phyloP scores from a whole-genome alignment of 2,113 vertebrate genomes.

The Cyprinus carpio region DNA sequence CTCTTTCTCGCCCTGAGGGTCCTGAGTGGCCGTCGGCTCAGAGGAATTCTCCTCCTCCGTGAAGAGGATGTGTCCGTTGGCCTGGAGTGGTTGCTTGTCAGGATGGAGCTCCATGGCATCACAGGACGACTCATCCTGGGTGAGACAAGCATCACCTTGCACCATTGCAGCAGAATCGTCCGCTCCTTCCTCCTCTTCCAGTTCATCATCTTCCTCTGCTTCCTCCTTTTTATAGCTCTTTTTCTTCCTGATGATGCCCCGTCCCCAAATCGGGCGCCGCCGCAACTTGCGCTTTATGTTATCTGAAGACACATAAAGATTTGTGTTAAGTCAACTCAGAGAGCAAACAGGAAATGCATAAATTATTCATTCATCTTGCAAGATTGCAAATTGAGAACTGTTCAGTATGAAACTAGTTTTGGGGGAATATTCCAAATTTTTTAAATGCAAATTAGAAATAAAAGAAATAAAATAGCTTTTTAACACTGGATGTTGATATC shows the following conservation, averaged over 20 bases:
- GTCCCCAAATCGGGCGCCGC: constrained; percentile 89
- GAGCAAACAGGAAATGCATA: background rate
- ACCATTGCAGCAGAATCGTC: constrained; percentile 70
- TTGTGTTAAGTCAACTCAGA: background rate
- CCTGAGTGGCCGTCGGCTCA: constrained; percentile 76
- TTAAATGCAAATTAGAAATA: background rate
- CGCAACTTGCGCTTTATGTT: constrained; percentile 87
- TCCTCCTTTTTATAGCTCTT: constrained; percentile 91
- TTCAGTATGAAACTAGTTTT: background rate
- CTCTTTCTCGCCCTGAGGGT: constrained; percentile 46
- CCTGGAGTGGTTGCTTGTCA: constrained; percentile 80
- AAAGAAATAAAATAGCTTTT: background rate
- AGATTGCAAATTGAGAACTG: background rate
- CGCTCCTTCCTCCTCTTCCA: constrained; percentile 76
- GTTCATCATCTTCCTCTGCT: constrained; percentile 83
- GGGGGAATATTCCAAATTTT: background rate
- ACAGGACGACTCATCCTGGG: constrained; percentile 93
- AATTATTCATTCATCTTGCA: background rate
- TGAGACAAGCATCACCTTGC: constrained; percentile 84
- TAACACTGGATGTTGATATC: background rate
- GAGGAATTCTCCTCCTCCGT: constrained; percentile 96
- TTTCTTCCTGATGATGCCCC: constrained; percentile 95
- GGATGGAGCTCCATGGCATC: constrained; percentile 84
- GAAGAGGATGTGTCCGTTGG: constrained; percentile 80
- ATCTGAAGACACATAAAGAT: constrained; percentile 74